Evolutionary conservation across 2,888 invertebrate species (phyloP), one percentile per base, ranked within the genome.

Genomic region (Caenorhabditis sinica): DNA sequence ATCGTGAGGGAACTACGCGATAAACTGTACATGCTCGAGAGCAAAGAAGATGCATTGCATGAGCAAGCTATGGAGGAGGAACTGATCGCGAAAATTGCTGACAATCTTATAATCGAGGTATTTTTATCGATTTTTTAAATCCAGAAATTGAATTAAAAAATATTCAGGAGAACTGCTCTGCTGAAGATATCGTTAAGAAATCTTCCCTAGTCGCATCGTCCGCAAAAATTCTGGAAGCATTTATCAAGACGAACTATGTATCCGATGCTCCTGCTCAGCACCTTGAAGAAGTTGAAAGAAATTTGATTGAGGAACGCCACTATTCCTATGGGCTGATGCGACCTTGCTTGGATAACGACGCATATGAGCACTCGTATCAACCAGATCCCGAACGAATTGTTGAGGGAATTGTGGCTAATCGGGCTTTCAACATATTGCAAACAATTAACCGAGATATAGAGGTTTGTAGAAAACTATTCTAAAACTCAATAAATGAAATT

Each of bases 381-480:
- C 82, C 87, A 13, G 89, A 89, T 69, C 75, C 89, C 13, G 84
- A 86, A 23, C 43, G 88, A 45, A 56, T 88, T 17, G 87, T 84
- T 3, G 89, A 89, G 53, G 86, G 82, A 28, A 74, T 77, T 36
- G 73, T 86, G 20, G 83, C 84, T 2, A 83, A 83, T 69, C 61
- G 83, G 9, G 23, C 25, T n/a, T 11, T 28, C 8, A 83, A 83
- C 51, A 61, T 83, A 9, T 25, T 83, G 4, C 68, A 75, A 56
- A 83, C 83, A 11, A 49, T 75, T 58, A 11, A 75, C 43, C 69
- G 30, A 43, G 79, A 79, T n/a, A 69, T 82, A 11, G 36, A 61
- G 30, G 80, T 73, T 11, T 20, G n/a, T 58, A n/a, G 9, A n/a
- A 61, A 33, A 11, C 17, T 17, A 9, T 9, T 51, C 1, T 30